Evolutionary conservation across 1,140 invertebrate species (phyloP).

Genomic region (Megalonaias nervosa): DNA sequence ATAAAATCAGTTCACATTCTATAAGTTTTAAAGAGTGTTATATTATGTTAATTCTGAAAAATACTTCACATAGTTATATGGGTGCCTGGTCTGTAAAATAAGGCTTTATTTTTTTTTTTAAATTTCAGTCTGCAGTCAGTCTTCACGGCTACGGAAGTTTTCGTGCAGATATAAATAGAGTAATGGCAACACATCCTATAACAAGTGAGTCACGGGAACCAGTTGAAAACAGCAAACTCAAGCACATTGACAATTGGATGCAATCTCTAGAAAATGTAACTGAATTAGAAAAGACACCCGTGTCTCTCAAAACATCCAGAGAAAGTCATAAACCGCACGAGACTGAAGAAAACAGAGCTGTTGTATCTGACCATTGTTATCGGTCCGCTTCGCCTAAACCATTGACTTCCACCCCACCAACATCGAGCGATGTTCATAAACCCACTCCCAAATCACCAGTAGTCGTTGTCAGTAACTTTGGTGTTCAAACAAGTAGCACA

Average conservation of each 20-base stretch:
- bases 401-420: conserved; percentile 58
- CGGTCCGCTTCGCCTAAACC: conserved; percentile 57
- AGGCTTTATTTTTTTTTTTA: background rate
- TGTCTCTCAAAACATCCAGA: background rate
- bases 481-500: background rate
- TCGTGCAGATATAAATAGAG: conserved; percentile 44
- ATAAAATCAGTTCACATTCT: no score
- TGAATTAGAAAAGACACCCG: conserved; percentile 17
- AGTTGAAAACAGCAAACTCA: conserved; percentile 39
- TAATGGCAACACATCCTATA: conserved; percentile 27
- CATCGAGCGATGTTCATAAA: conserved; percentile 54
- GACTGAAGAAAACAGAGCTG: no score
- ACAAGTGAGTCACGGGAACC: conserved; percentile 26
- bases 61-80: no score
- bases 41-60: no score
- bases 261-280: conserved; percentile 38
- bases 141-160: conserved; percentile 45
- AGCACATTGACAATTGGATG: conserved; percentile 54
- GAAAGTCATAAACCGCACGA: background rate
- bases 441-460: conserved; percentile 46
- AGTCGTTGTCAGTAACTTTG: background rate
- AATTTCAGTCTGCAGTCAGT: conserved; percentile 43
- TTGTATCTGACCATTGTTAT: conserved; percentile 8
- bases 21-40: no score
- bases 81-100: background rate